Base-by-base conservation (phyloP, 1,140 invertebrate species). In the Heliconius melpomene region DNA sequence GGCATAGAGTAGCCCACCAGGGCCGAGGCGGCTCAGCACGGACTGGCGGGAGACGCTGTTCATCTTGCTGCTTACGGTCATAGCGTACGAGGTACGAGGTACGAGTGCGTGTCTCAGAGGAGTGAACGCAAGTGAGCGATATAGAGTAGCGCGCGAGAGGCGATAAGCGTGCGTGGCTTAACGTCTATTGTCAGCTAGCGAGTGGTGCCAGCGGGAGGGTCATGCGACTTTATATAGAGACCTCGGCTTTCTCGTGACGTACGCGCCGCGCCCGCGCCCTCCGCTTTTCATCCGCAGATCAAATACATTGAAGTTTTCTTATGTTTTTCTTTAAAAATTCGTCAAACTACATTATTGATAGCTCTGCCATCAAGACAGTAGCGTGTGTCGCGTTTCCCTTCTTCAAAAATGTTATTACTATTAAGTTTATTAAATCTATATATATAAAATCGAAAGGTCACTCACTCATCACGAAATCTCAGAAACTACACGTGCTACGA, bases 61-160 rank as follows among this genome's bases (percentile, higher is more conserved):
- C 93, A 95, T 94, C 85, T 94, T 94, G 87, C 94, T 95, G 79
- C 92, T 90, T 80, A 95, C 94, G 72, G 94, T 94, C 94, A 95
- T 95, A 82, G 77, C 80, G 85, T 81, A 86, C 85, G 87, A 88
- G 89, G 85, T 81, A 86, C 85, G 87, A 88, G 89, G 84, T 81
- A 86, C 86, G 87, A 88, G 90, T 88, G 85, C 80, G 79, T 85
- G 86, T 84, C 81, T n/a, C 77, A 82, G 77, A 82, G 70, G 84
- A 86, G 86, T 87, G 87, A 86, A 87, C 79, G 85, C 88, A 75
- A 92, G 71, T 92, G 88, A 91, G 79, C 83, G 84, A 86, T 84
- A 77, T 77, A 79, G 54, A 86, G 72, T 50, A 83, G 85, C 73
- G 81, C 86, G 89, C 86, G 88, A 85, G 85, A 75, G 90, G 86